phyloP scores from a whole-genome alignment of 1,140 invertebrate genomes.

The Diachasma alloeum region DNA sequence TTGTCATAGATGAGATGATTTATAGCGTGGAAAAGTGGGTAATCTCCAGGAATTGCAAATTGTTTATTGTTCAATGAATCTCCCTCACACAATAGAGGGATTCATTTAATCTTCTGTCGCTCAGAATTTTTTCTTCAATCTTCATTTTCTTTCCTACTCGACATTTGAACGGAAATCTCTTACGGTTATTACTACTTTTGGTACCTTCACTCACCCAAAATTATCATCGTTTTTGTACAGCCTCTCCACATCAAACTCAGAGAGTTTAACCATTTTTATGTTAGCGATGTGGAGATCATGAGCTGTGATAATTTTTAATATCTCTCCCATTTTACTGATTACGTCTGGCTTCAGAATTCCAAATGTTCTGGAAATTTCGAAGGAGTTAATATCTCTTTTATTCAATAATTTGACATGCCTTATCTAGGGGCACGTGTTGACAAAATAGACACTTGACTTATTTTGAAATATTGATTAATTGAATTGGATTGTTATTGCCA shows the following conservation, averaged over 20 bases:
- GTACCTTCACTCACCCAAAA: slow-evolving; percentile 66
- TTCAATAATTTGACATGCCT: too few species aligned
- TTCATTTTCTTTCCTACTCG: too few species aligned
- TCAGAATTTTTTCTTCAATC: too few species aligned
- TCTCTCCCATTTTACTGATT: slow-evolving; percentile 76
- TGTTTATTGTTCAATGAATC: too few species aligned
- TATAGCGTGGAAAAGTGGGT: too few species aligned
- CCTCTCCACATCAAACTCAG: slow-evolving; percentile 68
- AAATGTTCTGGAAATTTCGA: slow-evolving; percentile 72
- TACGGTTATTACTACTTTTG: background rate
- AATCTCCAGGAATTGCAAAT: too few species aligned
- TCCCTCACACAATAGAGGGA: too few species aligned
- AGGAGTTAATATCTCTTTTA: too few species aligned
- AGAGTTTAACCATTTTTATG: slow-evolving; percentile 75
- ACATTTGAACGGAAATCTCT: too few species aligned
- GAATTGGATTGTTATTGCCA: background rate
- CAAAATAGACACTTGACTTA: slow-evolving; percentile 5
- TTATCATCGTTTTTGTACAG: slow-evolving; percentile 71
- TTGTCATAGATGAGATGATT: too few species aligned
- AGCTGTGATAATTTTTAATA: slow-evolving; percentile 73
- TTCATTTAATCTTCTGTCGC: too few species aligned
- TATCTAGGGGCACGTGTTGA: too few species aligned
- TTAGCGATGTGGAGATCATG: slow-evolving; percentile 76
- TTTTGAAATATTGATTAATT: background rate
- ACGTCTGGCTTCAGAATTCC: slow-evolving; percentile 78